These are phyloP conservation scores for Anarrhichthys ocellatus DNA, from an alignment of 2,113 vertebrate genomes.

Conservation along the genomic window DNA sequence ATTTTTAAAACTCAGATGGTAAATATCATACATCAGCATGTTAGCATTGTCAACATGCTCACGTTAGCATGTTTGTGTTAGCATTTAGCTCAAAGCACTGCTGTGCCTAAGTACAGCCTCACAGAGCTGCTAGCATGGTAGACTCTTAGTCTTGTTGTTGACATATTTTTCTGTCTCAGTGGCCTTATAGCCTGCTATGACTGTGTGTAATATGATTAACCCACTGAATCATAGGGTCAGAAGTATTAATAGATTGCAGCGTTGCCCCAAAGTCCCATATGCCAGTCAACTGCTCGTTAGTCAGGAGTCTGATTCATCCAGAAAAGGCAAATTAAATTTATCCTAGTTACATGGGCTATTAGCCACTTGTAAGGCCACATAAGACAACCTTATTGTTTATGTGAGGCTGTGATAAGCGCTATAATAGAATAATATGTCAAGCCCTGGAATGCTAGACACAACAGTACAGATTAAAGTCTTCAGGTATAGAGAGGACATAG, in stretches of 20 bases:
- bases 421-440: conserved; percentile 28
- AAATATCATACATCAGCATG: background rate
- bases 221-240: conserved; percentile 33
- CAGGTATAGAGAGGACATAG: background rate
- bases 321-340: conserved; percentile 64
- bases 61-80: background rate
- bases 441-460: conserved; percentile 1
- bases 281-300: conserved; percentile 45
- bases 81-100: background rate
- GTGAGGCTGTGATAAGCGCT: conserved; percentile 41
- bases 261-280: conserved; percentile 32
- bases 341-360: conserved; percentile 47
- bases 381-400: conserved; percentile 34
- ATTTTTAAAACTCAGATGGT: background rate
- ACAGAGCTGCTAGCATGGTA: background rate
- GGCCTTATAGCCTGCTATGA: background rate
- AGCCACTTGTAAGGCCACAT: conserved; percentile 45
- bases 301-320: conserved; percentile 66
- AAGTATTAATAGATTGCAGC: conserved; percentile 46
- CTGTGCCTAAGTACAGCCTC: background rate
- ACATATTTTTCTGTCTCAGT: background rate
- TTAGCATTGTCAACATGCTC: background rate
- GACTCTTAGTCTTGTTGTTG: background rate
- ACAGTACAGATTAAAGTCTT: conserved; percentile 3
- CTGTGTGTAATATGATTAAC: conserved; percentile 41